A percentile compares a stretch with the other conserved stretches of the same genome.
These are phyloP conservation scores for Furnarius figulus DNA, from an alignment of 2,113 vertebrate genomes.

Conservation along the genomic window DNA sequence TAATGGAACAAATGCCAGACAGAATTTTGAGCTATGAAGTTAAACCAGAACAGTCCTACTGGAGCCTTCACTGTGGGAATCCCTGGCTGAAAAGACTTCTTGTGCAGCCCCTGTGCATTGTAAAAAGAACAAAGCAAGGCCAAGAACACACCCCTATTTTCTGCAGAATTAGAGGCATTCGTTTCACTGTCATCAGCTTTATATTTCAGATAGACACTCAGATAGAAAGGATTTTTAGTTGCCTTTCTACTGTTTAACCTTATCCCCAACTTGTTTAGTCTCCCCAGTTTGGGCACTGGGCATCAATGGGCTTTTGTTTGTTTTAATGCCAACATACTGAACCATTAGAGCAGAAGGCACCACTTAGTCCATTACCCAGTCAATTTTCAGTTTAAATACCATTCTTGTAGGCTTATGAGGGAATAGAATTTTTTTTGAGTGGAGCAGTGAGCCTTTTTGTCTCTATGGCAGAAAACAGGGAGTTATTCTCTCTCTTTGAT, in stretches of 20 bases:
- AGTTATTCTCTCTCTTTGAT: slow-evolving; percentile 67
- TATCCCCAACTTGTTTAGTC: neutral
- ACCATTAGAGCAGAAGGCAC: slow-evolving; percentile 59
- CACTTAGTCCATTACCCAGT: slow-evolving; percentile 68
- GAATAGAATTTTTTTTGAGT: slow-evolving; percentile 66
- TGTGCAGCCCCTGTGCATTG: neutral
- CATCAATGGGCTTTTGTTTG: slow-evolving; percentile 28
- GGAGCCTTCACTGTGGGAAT: neutral
- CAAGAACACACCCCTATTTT: neutral
- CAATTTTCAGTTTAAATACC: slow-evolving; percentile 74
- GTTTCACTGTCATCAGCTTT: neutral
- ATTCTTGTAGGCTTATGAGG: slow-evolving; percentile 52
- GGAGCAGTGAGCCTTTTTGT: slow-evolving; percentile 23
- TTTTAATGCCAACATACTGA: slow-evolving; percentile 62
- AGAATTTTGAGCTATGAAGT: neutral
- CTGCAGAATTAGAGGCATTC: neutral
- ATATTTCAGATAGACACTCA: neutral
- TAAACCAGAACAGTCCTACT: neutral
- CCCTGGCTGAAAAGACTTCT: neutral
- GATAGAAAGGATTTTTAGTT: neutral
- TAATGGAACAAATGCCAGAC: neutral
- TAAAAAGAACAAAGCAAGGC: neutral
- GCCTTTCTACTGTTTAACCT: neutral
- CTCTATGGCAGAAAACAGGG: slow-evolving; percentile 64
- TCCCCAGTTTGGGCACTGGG: neutral